Conservation (phyloP, 35 echinoderm and acorn worm species). For the Strongylocentrotus purpuratus region DNA sequence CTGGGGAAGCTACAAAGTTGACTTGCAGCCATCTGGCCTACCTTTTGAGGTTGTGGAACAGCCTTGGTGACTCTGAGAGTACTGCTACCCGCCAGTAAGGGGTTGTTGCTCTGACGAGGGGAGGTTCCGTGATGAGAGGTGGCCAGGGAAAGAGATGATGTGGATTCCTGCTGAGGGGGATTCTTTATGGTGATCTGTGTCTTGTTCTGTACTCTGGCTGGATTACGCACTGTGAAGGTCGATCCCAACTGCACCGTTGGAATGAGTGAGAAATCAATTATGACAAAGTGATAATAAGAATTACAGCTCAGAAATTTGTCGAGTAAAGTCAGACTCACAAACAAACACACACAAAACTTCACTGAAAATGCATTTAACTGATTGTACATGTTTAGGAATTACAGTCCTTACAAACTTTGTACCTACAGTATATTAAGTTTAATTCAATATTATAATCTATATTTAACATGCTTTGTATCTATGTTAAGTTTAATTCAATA, state of each 20-base stretch:
- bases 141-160: neutral
- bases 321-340: too few relatives aligned
- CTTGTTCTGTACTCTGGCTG: conserved; percentile 43
- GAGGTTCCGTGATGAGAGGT: neutral
- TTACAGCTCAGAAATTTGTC: too few relatives aligned
- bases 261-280: neutral
- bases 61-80: conserved; percentile 45
- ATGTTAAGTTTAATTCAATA: too few relatives aligned
- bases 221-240: conserved; percentile 49
- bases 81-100: conserved; percentile 26
- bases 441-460: too few relatives aligned
- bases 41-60: conserved; percentile 42
- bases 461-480: too few relatives aligned
- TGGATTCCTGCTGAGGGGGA: neutral
- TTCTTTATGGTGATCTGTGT: conserved; percentile 37
- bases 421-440: too few relatives aligned
- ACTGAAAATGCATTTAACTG: too few relatives aligned
- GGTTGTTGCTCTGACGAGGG: neutral
- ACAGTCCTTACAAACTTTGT: too few relatives aligned
- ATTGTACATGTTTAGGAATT: too few relatives aligned
- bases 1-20: neutral
- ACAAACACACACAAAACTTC: too few relatives aligned
- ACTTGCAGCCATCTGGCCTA: neutral
- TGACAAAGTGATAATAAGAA: too few relatives aligned
- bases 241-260: neutral